Evolutionary conservation across 2,888 invertebrate genomes (phyloP).

Genomic region (Halictus ligatus): DNA sequence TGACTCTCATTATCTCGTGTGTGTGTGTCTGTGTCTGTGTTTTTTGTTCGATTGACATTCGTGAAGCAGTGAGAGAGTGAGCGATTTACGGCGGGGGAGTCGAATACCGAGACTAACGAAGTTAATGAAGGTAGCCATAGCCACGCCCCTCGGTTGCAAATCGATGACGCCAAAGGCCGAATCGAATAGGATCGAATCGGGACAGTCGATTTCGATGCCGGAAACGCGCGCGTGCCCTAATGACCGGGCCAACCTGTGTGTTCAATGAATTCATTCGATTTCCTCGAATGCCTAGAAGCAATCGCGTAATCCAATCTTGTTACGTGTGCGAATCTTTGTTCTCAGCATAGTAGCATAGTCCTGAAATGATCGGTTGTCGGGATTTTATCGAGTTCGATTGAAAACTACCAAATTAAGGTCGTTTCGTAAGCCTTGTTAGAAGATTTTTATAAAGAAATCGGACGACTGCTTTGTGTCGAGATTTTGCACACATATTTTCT

Average conservation of each 20-base stretch:
- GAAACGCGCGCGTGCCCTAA: slow-evolving; percentile 54
- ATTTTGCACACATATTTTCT: too few species aligned
- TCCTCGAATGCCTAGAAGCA: slow-evolving; percentile 47
- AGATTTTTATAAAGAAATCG: not conserved
- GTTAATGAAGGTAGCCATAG: slow-evolving; percentile 53
- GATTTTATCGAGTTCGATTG: slow-evolving; percentile 13
- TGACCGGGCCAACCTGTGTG: slow-evolving; percentile 37
- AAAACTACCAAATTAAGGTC: not conserved
- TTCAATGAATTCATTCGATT: slow-evolving; percentile 51
- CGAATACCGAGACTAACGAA: slow-evolving; percentile 59
- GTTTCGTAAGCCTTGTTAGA: not conserved
- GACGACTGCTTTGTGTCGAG: too few species aligned
- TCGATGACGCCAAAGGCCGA: slow-evolving; percentile 25
- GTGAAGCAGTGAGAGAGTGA: not conserved
- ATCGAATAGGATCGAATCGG: not conserved
- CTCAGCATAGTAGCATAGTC: slow-evolving; percentile 20
- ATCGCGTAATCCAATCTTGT: slow-evolving; percentile 64
- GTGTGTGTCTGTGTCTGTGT: not conserved
- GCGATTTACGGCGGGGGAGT: slow-evolving; percentile 34
- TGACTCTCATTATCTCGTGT: slow-evolving; percentile 14
- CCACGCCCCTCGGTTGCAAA: slow-evolving; percentile 50
- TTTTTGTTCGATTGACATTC: not conserved
- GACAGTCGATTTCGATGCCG: slow-evolving; percentile 50
- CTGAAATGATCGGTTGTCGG: slow-evolving; percentile 32
- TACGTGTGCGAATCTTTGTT: slow-evolving; percentile 55